phyloP scores from a whole-genome alignment of 1,140 invertebrate genomes.

The Meloidogyne chitwoodi region DNA sequence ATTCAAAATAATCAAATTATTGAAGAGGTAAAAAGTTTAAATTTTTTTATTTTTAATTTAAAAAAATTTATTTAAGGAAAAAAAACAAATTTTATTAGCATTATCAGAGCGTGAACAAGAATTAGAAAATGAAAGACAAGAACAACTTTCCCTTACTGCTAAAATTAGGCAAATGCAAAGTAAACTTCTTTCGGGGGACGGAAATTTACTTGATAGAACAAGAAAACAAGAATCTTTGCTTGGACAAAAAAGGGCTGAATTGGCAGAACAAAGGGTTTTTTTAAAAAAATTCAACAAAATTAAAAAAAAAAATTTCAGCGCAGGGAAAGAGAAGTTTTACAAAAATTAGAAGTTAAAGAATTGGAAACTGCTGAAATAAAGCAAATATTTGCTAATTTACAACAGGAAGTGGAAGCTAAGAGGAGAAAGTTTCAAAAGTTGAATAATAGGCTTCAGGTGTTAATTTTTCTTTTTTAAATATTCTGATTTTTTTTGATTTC shows the following conservation, averaged over 20 bases:
- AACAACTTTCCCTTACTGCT: conserved; percentile 61
- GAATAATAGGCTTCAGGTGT: conserved; percentile 65
- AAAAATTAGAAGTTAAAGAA: conserved; percentile 79
- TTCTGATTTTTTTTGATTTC: too few species aligned
- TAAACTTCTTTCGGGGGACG: conserved; percentile 77
- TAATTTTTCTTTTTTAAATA: too few species aligned
- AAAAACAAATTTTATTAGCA: conserved; percentile 67
- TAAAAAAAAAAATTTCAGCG: conserved; percentile 54
- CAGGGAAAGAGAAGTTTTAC: conserved; percentile 76
- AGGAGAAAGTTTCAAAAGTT: conserved; percentile 78
- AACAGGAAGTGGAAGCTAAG: conserved; percentile 86
- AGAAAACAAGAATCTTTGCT: conserved; percentile 75
- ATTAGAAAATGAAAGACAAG: conserved; percentile 66
- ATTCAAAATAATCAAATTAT: conserved; percentile 65
- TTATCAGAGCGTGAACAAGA: conserved; percentile 66
- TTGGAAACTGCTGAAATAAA: conserved; percentile 78
- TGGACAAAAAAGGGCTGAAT: conserved; percentile 74
- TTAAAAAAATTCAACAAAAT: background rate
- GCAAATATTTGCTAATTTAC: conserved; percentile 77
- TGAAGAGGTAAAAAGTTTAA: conserved; percentile 63
- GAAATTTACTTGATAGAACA: conserved; percentile 83
- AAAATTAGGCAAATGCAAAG: conserved; percentile 73
- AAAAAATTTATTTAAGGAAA: conserved; percentile 58
- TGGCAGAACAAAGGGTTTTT: conserved; percentile 71
- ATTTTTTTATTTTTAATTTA: background rate